Conservation (phyloP, 2,797 vertebrate species). For the Brotula barbata region DNA sequence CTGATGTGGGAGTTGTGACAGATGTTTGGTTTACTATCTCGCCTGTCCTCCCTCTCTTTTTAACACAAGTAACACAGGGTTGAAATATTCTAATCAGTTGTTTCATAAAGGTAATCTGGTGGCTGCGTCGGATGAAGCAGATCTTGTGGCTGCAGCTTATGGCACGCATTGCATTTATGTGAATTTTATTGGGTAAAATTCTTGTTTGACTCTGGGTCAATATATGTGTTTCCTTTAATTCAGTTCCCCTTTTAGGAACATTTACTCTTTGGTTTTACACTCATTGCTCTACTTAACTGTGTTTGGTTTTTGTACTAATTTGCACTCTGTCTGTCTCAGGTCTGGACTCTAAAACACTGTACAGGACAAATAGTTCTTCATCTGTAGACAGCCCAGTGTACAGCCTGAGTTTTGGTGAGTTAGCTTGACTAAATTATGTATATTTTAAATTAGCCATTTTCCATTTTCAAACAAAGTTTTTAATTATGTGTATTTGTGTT, state of each 20-base stretch:
- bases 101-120: conserved; percentile 15
- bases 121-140: no score
- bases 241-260: background rate
- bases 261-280: background rate
- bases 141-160: no score
- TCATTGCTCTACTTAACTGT: background rate
- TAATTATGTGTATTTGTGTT: conserved; percentile 7
- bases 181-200: conserved; percentile 10
- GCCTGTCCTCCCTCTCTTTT: background rate
- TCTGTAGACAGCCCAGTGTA: conserved; percentile 60
- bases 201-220: background rate
- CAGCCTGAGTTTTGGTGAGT: conserved; percentile 71
- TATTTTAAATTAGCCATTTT: background rate
- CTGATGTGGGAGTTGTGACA: no score
- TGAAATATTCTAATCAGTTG: conserved; percentile 5
- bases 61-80: conserved; percentile 20
- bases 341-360: conserved; percentile 74
- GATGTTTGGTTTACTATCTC: no score
- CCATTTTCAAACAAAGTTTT: no score
- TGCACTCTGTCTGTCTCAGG: conserved; percentile 56
- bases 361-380: conserved; percentile 59
- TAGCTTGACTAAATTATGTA: background rate
- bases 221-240: background rate
- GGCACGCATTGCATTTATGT: background rate
- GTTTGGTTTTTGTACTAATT: background rate